Base-by-base conservation (phyloP, 2,888 invertebrate species). In the Hanleya hanleyi region DNA sequence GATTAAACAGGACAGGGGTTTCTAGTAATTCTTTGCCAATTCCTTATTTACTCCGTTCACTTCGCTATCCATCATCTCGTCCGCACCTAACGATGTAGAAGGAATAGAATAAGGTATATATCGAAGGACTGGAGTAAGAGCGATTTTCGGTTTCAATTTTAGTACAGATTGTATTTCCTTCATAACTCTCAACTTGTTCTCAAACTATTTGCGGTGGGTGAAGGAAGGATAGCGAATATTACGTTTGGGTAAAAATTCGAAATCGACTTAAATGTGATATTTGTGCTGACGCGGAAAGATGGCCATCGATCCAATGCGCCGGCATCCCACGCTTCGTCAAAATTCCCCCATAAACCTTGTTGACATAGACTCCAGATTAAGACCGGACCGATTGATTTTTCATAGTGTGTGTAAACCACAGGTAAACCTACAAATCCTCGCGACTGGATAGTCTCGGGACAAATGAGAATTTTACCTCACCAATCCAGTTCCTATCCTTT, bases 311-410 rank as follows among this genome's bases (percentile, higher is more conserved):
- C 26, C 32, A 29, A 3, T 15, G 12, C 22, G 26, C 57, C 15
- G 57, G 26, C 57, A 32, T 57, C 57, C 57, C 57, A 57, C 57
- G 57, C 57, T 57, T 26, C 57, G 9, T 4, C 29, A 26, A 22
- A 26, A 29, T 57, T 29, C 26, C 26, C 29, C 57, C 57, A 4
- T 4, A 15, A 15, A 32, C 29, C 47, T 32, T 29, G 57, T 57
- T 57, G 57, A 57, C 57, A 57, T 57, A 57, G 57, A 57, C 57
- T 57, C 57, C 57, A 32, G 2, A 15, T 18, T 57, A 29, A 29
- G 22, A 22, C 57, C 29, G 26, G 22, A 18, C 22, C 1, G 22
- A 57, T 57, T 57, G 57, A 57, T 57, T 57, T 26, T 29, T 26
- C 32, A 57, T 57, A 57, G 57, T 26, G 26, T 57, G 57, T 29